Evolutionary conservation across 2,888 invertebrate genomes (phyloP), one percentile per base, ranked within the genome.

Genomic region (Lypha dubia): DNA sequence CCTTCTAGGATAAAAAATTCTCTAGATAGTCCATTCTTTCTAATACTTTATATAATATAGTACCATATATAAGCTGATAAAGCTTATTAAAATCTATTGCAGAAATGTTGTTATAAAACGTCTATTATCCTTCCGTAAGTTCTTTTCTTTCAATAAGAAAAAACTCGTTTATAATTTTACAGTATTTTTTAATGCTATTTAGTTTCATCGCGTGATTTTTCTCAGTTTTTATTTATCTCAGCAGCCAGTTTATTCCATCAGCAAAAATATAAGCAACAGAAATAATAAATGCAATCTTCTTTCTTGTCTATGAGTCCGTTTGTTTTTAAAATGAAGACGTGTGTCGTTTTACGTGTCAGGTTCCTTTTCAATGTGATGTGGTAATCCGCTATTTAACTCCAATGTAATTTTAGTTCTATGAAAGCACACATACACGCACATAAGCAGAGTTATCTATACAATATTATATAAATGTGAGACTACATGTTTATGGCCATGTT

Each of bases 351-450:
- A 85, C 68, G 75, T 86, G 81, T 81, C 84, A 81, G 68, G 77
- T 75, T 77, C 73, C 74, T 68, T 73, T 58, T 82, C 74, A 56
- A 49, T 70, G 80, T 85, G 87, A 87, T 86, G 86, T 86, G 80
- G 87, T 87, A 87, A 87, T 86, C 86, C 87, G 60, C 86, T 87
- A 87, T 83, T 87, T 86, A 86, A 84, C 86, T 86, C 79, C 58
- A 85, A 86, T 84, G 67, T 75, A 84, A 83, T 86, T 86, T 86
- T 80, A 58, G 53, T 80, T 82, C 68, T 15, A 41, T 11, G 5
- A 1, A 60, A 11, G 32, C 15, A 28, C 8, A 51, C 22, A 20
- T 13, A 51, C 51, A 51, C 3, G 22, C 49, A 8, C 8, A 28
- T n/a, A 24, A 80, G 60, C 5, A 28, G 2, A 28, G 62, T 60